Evolutionary conservation across 2,113 vertebrate genomes (phyloP).

Genomic region (Vombatus ursinus): DNA sequence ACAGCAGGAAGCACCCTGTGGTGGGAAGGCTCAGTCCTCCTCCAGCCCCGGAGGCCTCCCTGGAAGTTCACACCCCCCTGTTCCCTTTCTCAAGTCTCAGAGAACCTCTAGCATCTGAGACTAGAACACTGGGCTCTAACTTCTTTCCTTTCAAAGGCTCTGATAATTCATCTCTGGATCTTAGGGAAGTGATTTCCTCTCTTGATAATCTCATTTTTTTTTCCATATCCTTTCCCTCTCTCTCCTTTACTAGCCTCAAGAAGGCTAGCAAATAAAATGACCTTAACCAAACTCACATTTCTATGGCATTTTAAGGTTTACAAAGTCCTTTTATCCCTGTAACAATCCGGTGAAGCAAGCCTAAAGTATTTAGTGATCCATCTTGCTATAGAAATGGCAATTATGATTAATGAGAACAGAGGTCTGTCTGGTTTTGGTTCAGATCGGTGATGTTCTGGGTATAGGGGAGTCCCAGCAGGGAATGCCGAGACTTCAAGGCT

Average conservation of each 20-base stretch:
- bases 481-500: too few species aligned
- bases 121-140: background rate
- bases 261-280: background rate
- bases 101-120: background rate
- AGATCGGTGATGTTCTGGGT: background rate
- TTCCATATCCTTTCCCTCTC: background rate
- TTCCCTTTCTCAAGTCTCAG: background rate
- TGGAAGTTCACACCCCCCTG: background rate
- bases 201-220: background rate
- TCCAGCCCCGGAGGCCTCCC: background rate
- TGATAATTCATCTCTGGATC: background rate
- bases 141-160: background rate
- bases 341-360: background rate
- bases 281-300: background rate
- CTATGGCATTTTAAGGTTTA: background rate
- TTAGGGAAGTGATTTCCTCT: background rate
- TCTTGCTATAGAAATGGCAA: background rate
- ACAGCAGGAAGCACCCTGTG: background rate
- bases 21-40: too few species aligned
- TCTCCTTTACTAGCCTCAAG: background rate
- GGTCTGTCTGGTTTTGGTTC: background rate
- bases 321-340: background rate
- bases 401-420: background rate
- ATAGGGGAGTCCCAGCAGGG: background rate
- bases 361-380: background rate